Base-by-base conservation (phyloP, 30 jellyfish, hydroid and myxozoan species). In the Phacellophora camtschatica region DNA sequence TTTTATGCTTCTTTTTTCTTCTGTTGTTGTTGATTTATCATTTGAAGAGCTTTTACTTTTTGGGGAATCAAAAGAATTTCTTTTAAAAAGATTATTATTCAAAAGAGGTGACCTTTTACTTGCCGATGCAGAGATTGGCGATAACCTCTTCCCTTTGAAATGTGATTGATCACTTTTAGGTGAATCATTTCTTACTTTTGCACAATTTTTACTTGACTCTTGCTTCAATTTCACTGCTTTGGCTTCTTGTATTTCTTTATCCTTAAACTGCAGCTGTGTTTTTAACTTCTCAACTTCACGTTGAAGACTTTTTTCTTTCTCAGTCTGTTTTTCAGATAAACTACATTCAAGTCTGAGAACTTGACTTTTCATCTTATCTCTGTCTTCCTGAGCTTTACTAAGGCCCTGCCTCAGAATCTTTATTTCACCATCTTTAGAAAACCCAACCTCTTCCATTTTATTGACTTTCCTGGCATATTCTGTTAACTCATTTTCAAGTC, bases 361-460 rank as follows among this genome's bases (percentile, higher is more conserved):
- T 53, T 73, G 59, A 0, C 45, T 50, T 53, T 57, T 92, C 25
- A 54, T 49, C 29, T 43, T 56, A 8, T 59, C 71, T 28, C 80
- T 84, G 22, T 85, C 91, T 39, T 92, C 98, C 4, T 82, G 72
- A 10, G 78, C 49, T 50, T 55, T 86, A 31, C 59, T 67, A 36
- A 92, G 48, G 13, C 70, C 32, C 35, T 92, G 96, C 32, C 98
- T 89, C 2, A 92, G 89, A 25, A 92, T 92, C 45, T 85, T 92
- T 8, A 92, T 79, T 58, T 92, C 98, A 2, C 98, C 98, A 33
- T 92, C 98, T 81, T 80, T 92, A 0, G 94, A 66, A 16, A 75
- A 53, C 23, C 64, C 77, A 34, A 68, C 46, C 11, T 82, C 85
- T 35, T 92, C 84, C 75, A 72, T 33, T 31, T 39, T 64, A 20